These are phyloP conservation scores for Plagodis pulveraria DNA, from an alignment of 2,888 invertebrate genomes.

Conservation along the genomic window DNA sequence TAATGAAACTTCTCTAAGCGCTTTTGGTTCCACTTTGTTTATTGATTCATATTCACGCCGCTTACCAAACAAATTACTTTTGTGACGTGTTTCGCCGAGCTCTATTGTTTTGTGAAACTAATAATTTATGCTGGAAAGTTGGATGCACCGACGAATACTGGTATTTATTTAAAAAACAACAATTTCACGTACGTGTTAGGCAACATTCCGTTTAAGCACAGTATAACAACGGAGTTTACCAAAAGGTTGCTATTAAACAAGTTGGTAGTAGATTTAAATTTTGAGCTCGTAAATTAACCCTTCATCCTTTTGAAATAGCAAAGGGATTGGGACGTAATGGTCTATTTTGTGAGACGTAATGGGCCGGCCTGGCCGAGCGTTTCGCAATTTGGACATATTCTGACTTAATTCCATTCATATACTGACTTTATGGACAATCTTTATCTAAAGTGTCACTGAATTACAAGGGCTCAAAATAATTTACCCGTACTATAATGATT, in stretches of 20 bases:
- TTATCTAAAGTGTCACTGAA: slow-evolving; percentile 46
- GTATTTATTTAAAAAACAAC: slow-evolving; percentile 12
- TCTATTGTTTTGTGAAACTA: slow-evolving; percentile 28
- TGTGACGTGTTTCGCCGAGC: slow-evolving; percentile 21
- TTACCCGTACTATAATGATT: neutral
- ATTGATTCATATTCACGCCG: slow-evolving; percentile 54
- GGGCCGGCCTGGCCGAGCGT: slow-evolving; percentile 75
- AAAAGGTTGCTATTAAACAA: slow-evolving; percentile 77
- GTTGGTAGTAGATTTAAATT: slow-evolving; percentile 83
- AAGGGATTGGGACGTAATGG: slow-evolving; percentile 83
- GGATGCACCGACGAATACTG: slow-evolving; percentile 41
- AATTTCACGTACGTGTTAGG: slow-evolving; percentile 15
- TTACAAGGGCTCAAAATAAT: neutral
- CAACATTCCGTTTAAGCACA: slow-evolving; percentile 67
- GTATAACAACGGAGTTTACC: slow-evolving; percentile 79
- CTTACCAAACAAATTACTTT: slow-evolving; percentile 38
- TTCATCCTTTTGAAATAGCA: slow-evolving; percentile 83
- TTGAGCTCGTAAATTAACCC: slow-evolving; percentile 84
- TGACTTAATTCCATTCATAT: slow-evolving; percentile 71
- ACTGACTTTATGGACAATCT: slow-evolving; percentile 53
- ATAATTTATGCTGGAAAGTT: slow-evolving; percentile 36
- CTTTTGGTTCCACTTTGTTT: slow-evolving; percentile 51
- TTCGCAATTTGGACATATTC: slow-evolving; percentile 79
- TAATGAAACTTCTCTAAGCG: slow-evolving; percentile 60
- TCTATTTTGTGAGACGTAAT: slow-evolving; percentile 83